Percentiles rank a stretch among this genome's conserved stretches.
phyloP scores from a whole-genome alignment of 2,797 vertebrate species.

The Phrynocephalus guinanensis region DNA sequence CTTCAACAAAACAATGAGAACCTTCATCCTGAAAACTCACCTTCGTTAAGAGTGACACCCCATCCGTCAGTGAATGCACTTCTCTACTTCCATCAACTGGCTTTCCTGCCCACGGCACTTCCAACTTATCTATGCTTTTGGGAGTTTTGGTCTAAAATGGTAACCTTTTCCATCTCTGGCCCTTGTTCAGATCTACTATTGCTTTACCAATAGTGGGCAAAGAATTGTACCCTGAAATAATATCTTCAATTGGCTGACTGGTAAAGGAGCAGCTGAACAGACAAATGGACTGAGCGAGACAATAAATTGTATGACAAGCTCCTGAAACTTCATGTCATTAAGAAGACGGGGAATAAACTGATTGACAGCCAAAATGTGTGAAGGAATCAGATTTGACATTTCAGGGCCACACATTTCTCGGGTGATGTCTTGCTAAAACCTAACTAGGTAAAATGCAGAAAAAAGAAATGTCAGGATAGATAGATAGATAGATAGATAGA shows the following conservation, averaged over 20 bases:
- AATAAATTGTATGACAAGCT: conserved; percentile 10
- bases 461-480: conserved; percentile 5
- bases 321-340: conserved; percentile 2
- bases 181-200: no score
- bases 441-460: conserved; percentile 18
- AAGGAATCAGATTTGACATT: conserved; percentile 19
- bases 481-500: background rate
- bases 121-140: no score
- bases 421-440: background rate
- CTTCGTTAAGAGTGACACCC: no score
- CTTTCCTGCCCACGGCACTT: no score
- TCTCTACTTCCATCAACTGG: no score
- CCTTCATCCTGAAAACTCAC: no score
- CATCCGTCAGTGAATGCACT: no score
- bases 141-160: no score
- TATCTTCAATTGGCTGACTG: conserved; percentile 24
- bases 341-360: conserved; percentile 37
- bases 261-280: conserved; percentile 21
- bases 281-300: conserved; percentile 6
- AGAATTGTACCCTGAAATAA: background rate
- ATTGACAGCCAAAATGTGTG: background rate
- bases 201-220: no score
- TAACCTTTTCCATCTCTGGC: no score
- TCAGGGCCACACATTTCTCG: conserved; percentile 16
- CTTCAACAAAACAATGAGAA: no score